These are phyloP conservation scores for Lemur catta DNA, from an alignment of 2,797 vertebrate genomes.

Conservation along the genomic window DNA sequence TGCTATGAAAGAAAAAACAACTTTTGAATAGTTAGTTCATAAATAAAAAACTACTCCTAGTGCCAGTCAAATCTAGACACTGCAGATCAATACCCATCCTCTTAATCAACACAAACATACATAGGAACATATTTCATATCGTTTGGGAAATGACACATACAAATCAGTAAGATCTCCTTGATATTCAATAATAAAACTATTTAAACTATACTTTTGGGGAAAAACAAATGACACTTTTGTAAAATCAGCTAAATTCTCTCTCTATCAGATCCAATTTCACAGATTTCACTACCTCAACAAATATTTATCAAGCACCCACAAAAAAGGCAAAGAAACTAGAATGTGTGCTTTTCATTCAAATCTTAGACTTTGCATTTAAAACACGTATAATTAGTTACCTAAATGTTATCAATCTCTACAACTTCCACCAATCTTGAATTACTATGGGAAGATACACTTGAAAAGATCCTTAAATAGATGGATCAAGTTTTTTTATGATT, in stretches of 20 bases:
- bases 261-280: not conserved
- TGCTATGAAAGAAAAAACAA: not conserved
- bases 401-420: not conserved
- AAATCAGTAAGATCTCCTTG: conserved; percentile 36
- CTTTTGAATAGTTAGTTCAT: not conserved
- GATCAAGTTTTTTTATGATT: not conserved
- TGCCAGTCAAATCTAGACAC: not conserved
- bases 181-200: conserved; percentile 30
- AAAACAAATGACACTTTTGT: not conserved
- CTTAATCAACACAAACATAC: not conserved
- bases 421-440: conserved; percentile 12
- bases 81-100: not conserved
- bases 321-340: conserved; percentile 20
- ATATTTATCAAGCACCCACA: not conserved
- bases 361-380: conserved; percentile 27
- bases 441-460: not conserved
- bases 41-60: not conserved
- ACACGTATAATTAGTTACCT: not conserved
- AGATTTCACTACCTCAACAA: not conserved
- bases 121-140: not conserved
- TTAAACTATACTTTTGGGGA: not conserved
- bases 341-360: not conserved
- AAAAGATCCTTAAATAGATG: not conserved
- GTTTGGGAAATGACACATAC: not conserved
- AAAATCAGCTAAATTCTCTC: conserved; percentile 11